A percentile compares a stretch with the other conserved stretches of the same genome.
Evolutionary conservation across 2,797 vertebrate genomes (phyloP).

Genomic region (Mico argentatus): DNA sequence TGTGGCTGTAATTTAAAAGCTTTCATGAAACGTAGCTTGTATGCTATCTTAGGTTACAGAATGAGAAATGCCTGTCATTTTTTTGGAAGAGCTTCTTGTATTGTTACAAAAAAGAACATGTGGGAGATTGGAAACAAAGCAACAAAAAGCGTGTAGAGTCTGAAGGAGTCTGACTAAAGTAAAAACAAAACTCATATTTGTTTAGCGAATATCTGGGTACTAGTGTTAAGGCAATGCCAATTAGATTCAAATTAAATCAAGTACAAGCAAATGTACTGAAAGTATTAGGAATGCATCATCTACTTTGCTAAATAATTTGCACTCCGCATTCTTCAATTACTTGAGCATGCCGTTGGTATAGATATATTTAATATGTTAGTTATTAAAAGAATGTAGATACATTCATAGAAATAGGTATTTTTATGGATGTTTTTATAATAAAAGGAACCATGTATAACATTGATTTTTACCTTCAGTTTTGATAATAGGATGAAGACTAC

Average conservation of each 20-base stretch:
- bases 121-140: background rate
- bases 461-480: constrained; percentile 85
- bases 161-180: background rate
- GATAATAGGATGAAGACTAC: constrained; percentile 85
- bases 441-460: constrained; percentile 42
- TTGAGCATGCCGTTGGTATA: constrained; percentile 64
- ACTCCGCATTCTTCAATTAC: constrained; percentile 24
- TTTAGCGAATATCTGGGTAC: constrained; percentile 29
- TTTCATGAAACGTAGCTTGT: background rate
- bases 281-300: constrained; percentile 44
- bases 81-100: background rate
- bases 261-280: constrained; percentile 81
- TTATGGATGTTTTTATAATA: constrained; percentile 58
- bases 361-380: constrained; percentile 75
- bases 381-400: constrained; percentile 64
- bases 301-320: constrained; percentile 32
- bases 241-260: constrained; percentile 37
- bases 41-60: background rate
- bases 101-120: background rate
- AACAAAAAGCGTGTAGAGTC: background rate
- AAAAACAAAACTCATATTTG: background rate
- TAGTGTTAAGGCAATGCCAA: background rate
- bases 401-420: constrained; percentile 59
- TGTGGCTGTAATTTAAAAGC: background rate
- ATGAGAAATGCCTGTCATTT: background rate